Percentiles rank a stretch among this genome's conserved stretches.
Evolutionary conservation across 2,888 invertebrate genomes (phyloP).

Genomic region (Corbicula japonica): DNA sequence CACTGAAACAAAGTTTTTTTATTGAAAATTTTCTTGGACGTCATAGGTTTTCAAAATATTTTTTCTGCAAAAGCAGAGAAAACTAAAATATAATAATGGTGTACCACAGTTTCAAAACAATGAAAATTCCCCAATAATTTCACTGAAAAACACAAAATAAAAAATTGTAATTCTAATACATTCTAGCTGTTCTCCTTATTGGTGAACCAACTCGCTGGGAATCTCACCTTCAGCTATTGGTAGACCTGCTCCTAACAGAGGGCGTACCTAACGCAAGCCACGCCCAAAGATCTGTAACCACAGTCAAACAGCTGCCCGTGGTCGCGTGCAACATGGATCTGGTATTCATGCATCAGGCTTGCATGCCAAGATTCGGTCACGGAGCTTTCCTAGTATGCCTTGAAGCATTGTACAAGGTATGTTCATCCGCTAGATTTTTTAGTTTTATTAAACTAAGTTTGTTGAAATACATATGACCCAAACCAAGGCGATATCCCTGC

Average conservation of each 20-base stretch:
- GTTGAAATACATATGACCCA: too few species aligned
- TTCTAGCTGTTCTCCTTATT: conserved; percentile 84
- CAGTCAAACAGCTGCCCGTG: conserved; percentile 83
- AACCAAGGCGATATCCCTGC: too few species aligned
- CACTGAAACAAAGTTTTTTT: too few species aligned
- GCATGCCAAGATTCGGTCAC: conserved; percentile 86
- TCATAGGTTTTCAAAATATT: too few species aligned
- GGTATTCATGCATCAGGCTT: conserved; percentile 86
- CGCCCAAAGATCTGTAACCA: conserved; percentile 71
- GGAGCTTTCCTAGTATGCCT: conserved; percentile 86
- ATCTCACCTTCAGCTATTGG: conserved; percentile 85
- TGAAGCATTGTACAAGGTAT: conserved; percentile 85
- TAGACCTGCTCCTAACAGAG: conserved; percentile 85
- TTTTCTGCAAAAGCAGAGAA: too few species aligned
- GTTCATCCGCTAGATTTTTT: too few species aligned
- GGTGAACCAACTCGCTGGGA: conserved; percentile 86
- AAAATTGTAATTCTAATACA: too few species aligned
- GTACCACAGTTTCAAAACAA: too few species aligned
- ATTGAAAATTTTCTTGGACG: too few species aligned
- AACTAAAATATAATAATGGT: not conserved
- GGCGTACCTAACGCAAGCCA: conserved; percentile 82
- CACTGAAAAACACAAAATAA: too few species aligned
- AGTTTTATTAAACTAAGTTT: too few species aligned
- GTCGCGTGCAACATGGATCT: conserved; percentile 87
- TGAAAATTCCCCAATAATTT: too few species aligned